A percentile compares a stretch with the other conserved stretches of the same genome.
Conservation (phyloP, 2,113 vertebrate genomes). For the Epinephelus lanceolatus region DNA sequence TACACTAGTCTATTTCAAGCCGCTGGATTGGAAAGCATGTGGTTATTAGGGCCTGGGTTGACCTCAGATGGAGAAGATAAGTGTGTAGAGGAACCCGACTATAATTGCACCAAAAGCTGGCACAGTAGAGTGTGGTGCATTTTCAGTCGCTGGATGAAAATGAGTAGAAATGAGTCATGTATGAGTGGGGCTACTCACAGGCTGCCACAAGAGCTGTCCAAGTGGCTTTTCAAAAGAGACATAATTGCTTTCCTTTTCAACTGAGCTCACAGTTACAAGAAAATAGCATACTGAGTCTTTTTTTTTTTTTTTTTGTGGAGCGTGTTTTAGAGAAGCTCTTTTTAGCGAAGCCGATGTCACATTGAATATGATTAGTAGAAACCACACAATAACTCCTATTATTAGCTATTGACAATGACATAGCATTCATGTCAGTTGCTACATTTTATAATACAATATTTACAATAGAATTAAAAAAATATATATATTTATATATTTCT, state of each 20-base stretch:
- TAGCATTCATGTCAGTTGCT: slow-evolving; percentile 37
- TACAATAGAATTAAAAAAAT: slow-evolving; percentile 3
- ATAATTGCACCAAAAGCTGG: slow-evolving; percentile 64
- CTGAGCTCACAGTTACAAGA: slow-evolving; percentile 55
- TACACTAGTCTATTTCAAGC: slow-evolving; percentile 33
- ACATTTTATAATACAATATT: slow-evolving; percentile 25
- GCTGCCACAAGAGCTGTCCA: slow-evolving; percentile 65
- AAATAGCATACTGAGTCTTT: slow-evolving; percentile 48
- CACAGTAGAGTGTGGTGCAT: slow-evolving; percentile 51
- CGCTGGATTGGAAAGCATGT: slow-evolving; percentile 48
- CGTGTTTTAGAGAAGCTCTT: slow-evolving; percentile 33
- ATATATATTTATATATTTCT: neutral
- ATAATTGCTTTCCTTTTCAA: slow-evolving; percentile 75
- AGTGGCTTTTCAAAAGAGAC: slow-evolving; percentile 74
- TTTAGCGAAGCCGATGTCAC: slow-evolving; percentile 36
- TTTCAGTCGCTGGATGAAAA: slow-evolving; percentile 68
- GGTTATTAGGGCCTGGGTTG: slow-evolving; percentile 50
- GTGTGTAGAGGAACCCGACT: slow-evolving; percentile 33
- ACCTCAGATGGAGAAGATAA: slow-evolving; percentile 64
- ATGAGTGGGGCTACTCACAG: slow-evolving; percentile 70
- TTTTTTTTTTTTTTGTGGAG: slow-evolving; percentile 16
- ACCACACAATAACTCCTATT: slow-evolving; percentile 44
- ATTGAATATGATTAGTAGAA: slow-evolving; percentile 36
- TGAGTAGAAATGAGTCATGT: slow-evolving; percentile 73
- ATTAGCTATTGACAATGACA: slow-evolving; percentile 16